These are phyloP conservation scores for Coryphaenoides rupestris DNA, from an alignment of 2,113 vertebrate species.

Conservation along the genomic window DNA sequence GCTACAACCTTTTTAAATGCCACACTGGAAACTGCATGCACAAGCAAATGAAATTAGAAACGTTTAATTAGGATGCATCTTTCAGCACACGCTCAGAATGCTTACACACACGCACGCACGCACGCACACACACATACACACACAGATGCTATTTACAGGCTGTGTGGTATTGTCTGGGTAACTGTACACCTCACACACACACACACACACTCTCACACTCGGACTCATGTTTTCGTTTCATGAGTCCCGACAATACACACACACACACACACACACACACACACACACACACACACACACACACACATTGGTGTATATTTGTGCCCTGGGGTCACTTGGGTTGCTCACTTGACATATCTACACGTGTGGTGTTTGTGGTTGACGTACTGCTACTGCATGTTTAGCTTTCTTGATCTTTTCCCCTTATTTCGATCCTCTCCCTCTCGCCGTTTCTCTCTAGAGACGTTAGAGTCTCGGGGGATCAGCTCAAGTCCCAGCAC, in stretches of 20 bases:
- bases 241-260: slow-evolving; percentile 64
- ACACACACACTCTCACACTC: slow-evolving; percentile 29
- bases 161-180: no score
- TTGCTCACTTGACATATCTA: slow-evolving; percentile 44
- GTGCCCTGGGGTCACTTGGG: slow-evolving; percentile 40
- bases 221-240: slow-evolving; percentile 61
- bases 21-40: slow-evolving; percentile 5
- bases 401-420: slow-evolving; percentile 37
- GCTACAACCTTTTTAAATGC: slow-evolving; percentile 27
- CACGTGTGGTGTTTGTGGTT: slow-evolving; percentile 52
- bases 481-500: neutral
- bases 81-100: slow-evolving; percentile 45
- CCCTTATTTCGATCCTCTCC: no score
- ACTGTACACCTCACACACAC: slow-evolving; percentile 14
- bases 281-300: no score
- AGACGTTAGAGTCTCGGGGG: slow-evolving; percentile 6
- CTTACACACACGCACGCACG: slow-evolving; percentile 5
- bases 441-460: neutral
- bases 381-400: slow-evolving; percentile 33
- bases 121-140: slow-evolving; percentile 9
- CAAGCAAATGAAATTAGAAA: slow-evolving; percentile 41
- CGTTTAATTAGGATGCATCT: slow-evolving; percentile 28
- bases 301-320: slow-evolving; percentile 18
- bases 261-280: slow-evolving; percentile 16
- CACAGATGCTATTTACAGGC: no score